Conservation (phyloP, 1,140 invertebrate species). For the Dinothrombium tinctorium region DNA sequence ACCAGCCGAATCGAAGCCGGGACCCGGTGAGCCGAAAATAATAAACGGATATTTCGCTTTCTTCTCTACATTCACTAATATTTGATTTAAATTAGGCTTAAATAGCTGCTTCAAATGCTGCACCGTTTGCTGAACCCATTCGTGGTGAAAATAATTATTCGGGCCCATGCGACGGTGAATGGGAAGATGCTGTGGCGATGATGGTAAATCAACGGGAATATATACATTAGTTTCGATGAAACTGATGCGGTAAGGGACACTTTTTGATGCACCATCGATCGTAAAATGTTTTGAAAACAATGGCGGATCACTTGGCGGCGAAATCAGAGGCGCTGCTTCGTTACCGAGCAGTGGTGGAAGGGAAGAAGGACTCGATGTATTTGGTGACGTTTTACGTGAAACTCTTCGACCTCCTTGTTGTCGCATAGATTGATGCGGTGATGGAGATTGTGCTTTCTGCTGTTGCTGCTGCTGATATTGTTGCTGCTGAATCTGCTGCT, state of each 20-base stretch:
- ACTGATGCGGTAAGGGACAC: constrained; percentile 6
- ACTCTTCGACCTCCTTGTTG: too few species aligned
- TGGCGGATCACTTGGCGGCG: constrained; percentile 4
- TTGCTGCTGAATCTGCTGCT: too few species aligned
- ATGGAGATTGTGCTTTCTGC: too few species aligned
- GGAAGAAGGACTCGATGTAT: too few species aligned
- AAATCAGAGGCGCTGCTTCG: constrained; percentile 4
- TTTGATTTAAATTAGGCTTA: constrained; percentile 6
- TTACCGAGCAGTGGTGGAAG: too few species aligned
- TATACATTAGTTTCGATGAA: constrained; percentile 11
- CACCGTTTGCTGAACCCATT: constrained; percentile 8
- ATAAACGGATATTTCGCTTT: constrained; percentile 12
- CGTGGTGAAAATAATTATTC: constrained; percentile 3
- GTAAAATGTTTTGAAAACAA: background rate
- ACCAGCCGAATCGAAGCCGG: background rate
- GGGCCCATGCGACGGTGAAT: background rate
- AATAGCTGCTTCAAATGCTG: constrained; percentile 7
- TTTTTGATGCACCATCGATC: background rate
- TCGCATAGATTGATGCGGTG: too few species aligned
- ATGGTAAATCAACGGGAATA: constrained; percentile 7
- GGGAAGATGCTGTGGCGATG: constrained; percentile 3
- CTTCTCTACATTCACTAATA: constrained; percentile 11
- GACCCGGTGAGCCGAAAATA: constrained; percentile 5
- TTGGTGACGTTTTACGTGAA: too few species aligned
- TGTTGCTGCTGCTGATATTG: too few species aligned